Evolutionary conservation across 2,797 vertebrate species (phyloP).

Genomic region (Sebastolobus alascanus): DNA sequence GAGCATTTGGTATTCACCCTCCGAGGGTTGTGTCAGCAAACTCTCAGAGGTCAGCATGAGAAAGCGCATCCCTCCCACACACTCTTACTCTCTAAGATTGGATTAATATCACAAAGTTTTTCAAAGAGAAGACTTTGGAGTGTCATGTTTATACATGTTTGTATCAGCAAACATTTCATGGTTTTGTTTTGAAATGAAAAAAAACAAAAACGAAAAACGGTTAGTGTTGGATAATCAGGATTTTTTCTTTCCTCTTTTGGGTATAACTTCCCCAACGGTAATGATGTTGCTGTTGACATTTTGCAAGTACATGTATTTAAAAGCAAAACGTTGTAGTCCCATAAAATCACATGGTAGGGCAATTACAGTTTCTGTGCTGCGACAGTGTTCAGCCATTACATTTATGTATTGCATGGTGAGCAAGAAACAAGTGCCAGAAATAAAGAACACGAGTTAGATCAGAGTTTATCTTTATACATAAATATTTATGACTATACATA

Average conservation of each 20-base stretch:
- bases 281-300: background rate
- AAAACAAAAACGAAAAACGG: background rate
- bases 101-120: constrained; percentile 49
- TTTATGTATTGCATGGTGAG: constrained; percentile 20
- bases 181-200: background rate
- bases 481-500: background rate
- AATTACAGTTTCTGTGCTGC: background rate
- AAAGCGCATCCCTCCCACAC: constrained; percentile 62
- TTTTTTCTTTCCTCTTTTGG: background rate
- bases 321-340: background rate
- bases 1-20: constrained; percentile 76
- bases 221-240: background rate
- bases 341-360: background rate
- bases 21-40: constrained; percentile 74
- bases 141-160: constrained; percentile 14
- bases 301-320: background rate
- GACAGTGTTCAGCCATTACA: constrained; percentile 1
- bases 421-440: background rate
- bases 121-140: constrained; percentile 19
- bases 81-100: constrained; percentile 42
- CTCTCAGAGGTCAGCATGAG: constrained; percentile 72
- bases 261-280: background rate
- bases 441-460: background rate
- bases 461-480: constrained; percentile 9
- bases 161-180: background rate